phyloP scores from a whole-genome alignment of 2,113 vertebrate genomes.

The Brachirus orientalis region DNA sequence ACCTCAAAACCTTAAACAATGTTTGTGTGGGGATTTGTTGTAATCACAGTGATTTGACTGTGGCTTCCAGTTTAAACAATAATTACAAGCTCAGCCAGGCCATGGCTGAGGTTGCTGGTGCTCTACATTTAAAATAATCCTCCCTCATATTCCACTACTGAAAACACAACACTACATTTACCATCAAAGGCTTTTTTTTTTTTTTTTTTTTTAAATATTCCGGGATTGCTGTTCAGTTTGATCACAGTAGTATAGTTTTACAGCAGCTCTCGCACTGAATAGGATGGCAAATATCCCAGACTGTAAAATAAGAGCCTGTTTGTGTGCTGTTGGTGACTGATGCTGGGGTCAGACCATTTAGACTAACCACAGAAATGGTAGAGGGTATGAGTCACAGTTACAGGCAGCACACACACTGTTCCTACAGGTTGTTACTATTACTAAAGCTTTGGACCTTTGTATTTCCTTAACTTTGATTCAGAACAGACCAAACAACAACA shows the following conservation, averaged over 20 bases:
- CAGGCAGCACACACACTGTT: conserved; percentile 47
- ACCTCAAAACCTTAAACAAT: conserved; percentile 13
- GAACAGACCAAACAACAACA: conserved; percentile 3
- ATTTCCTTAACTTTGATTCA: neutral
- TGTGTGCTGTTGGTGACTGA: conserved; percentile 70
- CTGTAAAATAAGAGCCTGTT: conserved; percentile 59
- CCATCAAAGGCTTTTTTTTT: neutral
- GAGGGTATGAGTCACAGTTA: conserved; percentile 66
- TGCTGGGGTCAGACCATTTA: conserved; percentile 65
- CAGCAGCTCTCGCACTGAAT: conserved; percentile 26
- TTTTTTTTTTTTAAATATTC: conserved; percentile 9
- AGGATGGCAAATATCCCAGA: conserved; percentile 50
- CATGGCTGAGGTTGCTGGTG: neutral
- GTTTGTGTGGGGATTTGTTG: conserved; percentile 41
- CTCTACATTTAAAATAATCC: conserved; percentile 2
- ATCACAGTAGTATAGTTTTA: conserved; percentile 7
- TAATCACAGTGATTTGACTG: conserved; percentile 26
- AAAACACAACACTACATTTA: conserved; percentile 3
- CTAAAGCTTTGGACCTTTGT: neutral
- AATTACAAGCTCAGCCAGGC: conserved; percentile 7
- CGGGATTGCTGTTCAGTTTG: conserved; percentile 3
- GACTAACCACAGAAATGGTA: conserved; percentile 57
- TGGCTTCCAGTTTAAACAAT: conserved; percentile 29
- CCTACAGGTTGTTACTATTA: conserved; percentile 49
- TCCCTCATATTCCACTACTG: neutral